A percentile compares a stretch with the other conserved stretches of the same genome.
Evolutionary conservation across 2,113 vertebrate genomes (phyloP).

Genomic region (Vidua chalybeata): DNA sequence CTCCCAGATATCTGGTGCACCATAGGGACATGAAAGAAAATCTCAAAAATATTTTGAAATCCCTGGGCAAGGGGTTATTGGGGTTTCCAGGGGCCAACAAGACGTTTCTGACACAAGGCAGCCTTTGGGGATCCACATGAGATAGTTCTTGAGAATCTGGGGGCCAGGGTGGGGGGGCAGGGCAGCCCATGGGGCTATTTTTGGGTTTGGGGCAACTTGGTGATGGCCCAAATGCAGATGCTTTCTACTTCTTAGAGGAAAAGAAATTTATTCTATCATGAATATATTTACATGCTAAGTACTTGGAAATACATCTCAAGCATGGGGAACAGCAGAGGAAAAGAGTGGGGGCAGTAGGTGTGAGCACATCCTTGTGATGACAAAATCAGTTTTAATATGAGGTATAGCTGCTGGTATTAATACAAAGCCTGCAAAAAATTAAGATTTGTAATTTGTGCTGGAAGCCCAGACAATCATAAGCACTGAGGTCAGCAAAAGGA

Average conservation of each 20-base stretch:
- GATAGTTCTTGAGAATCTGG: background rate
- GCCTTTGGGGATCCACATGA: background rate
- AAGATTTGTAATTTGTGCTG: background rate
- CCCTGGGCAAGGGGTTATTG: background rate
- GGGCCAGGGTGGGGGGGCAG: background rate
- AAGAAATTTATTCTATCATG: background rate
- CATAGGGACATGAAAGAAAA: background rate
- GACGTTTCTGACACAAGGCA: background rate
- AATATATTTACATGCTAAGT: background rate
- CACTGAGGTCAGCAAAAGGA: background rate
- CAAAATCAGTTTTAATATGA: background rate
- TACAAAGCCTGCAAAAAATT: background rate
- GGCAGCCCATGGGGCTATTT: background rate
- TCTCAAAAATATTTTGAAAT: background rate
- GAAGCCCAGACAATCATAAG: background rate
- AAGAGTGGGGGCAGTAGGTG: background rate
- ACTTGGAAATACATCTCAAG: background rate
- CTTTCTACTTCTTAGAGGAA: background rate
- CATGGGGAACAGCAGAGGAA: background rate
- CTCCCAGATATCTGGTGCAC: accelerated
- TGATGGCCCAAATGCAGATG: background rate
- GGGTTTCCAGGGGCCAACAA: background rate
- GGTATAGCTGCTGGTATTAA: accelerated
- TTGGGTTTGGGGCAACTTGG: background rate
- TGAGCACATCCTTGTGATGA: background rate